These are phyloP conservation scores for Pagetopsis macropterus DNA, from an alignment of 2,797 vertebrate species.

Conservation along the genomic window DNA sequence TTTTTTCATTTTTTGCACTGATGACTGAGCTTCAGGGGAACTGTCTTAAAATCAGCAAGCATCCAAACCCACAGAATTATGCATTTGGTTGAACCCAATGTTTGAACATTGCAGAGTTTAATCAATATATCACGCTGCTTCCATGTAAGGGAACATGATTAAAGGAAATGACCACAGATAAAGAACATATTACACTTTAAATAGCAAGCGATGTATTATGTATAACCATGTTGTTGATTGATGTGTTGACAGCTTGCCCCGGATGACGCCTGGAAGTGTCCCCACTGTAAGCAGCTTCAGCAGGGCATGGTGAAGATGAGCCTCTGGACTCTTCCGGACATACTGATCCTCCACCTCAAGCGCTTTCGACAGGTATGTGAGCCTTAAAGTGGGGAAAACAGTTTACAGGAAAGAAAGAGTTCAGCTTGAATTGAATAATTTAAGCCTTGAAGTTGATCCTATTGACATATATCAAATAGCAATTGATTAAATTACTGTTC, in stretches of 20 bases:
- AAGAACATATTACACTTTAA: neutral
- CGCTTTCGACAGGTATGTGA: conserved; percentile 88
- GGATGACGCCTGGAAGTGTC: conserved; percentile 93
- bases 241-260: conserved; percentile 86
- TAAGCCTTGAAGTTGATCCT: neutral
- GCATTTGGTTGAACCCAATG: too few species aligned
- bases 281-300: conserved; percentile 92
- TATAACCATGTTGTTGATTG: neutral
- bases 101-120: too few species aligned
- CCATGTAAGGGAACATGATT: neutral
- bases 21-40: too few species aligned
- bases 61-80: too few species aligned
- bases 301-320: conserved; percentile 94
- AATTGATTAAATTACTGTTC: neutral
- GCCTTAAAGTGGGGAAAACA: neutral
- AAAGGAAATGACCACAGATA: neutral
- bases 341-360: conserved; percentile 95
- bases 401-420: neutral
- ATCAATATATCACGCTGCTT: neutral
- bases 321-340: conserved; percentile 94
- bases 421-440: neutral
- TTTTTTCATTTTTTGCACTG: too few species aligned
- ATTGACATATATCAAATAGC: neutral
- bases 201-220: neutral
- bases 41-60: too few species aligned